A percentile compares a stretch with the other conserved stretches of the same genome.
phyloP scores from a whole-genome alignment of 1,140 invertebrate genomes.

The Zaprionus davidi region DNA sequence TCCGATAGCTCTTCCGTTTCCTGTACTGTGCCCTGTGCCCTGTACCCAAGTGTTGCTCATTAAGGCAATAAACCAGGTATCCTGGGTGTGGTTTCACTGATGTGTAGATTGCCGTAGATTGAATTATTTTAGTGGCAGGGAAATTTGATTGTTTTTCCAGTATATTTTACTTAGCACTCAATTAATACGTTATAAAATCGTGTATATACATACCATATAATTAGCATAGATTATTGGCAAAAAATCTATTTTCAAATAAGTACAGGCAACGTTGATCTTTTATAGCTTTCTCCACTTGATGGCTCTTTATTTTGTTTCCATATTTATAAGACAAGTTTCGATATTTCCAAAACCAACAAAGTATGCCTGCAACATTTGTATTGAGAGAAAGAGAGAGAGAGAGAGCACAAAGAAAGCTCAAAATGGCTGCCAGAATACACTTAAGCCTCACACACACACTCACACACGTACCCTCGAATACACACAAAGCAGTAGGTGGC shows the following conservation, averaged over 20 bases:
- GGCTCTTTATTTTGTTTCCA: slow-evolving; percentile 54
- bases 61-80: slow-evolving; percentile 52
- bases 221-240: background rate
- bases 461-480: slow-evolving; percentile 39
- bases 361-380: slow-evolving; percentile 57
- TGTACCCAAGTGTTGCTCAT: slow-evolving; percentile 66
- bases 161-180: background rate
- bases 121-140: slow-evolving; percentile 35
- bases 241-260: slow-evolving; percentile 45
- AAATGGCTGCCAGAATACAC: slow-evolving; percentile 62
- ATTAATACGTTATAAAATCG: background rate
- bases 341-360: background rate
- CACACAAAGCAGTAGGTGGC: slow-evolving; percentile 3
- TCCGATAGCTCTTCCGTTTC: background rate
- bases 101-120: slow-evolving; percentile 26
- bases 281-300: slow-evolving; percentile 1
- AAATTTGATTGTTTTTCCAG: background rate
- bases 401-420: slow-evolving; percentile 44
- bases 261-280: slow-evolving; percentile 48
- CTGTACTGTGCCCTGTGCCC: background rate
- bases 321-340: slow-evolving; percentile 59
- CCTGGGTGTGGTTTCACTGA: slow-evolving; percentile 36
- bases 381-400: slow-evolving; percentile 40
- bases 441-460: slow-evolving; percentile 30
- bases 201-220: background rate